phyloP scores from a whole-genome alignment of 2,113 vertebrate genomes.

The Podocnemis expansa region DNA sequence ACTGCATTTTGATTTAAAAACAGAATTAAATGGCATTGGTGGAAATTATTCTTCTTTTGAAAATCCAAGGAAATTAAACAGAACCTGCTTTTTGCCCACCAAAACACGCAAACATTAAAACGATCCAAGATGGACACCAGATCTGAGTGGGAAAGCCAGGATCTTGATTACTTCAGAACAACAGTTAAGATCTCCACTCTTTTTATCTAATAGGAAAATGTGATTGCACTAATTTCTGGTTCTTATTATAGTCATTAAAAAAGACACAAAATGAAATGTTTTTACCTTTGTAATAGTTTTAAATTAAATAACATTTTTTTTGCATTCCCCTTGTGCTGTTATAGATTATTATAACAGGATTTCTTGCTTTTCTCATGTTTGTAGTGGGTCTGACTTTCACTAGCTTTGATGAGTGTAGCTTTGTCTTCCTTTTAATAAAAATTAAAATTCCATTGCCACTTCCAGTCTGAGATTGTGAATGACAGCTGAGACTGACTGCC shows the following conservation, averaged over 20 bases:
- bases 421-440: constrained; percentile 13
- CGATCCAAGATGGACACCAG: not conserved
- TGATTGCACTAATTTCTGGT: not conserved
- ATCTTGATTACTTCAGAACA: not conserved
- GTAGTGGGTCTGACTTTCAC: constrained; percentile 11
- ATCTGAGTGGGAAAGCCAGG: not conserved
- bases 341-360: not conserved
- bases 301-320: not conserved
- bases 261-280: not conserved
- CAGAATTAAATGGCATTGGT: constrained; percentile 42
- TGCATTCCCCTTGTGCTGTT: not conserved
- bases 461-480: constrained; percentile 29
- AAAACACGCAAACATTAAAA: constrained; percentile 11
- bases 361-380: not conserved
- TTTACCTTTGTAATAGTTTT: not conserved
- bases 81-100: not conserved
- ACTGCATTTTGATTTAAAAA: constrained; percentile 40
- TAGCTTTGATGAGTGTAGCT: not conserved
- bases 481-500: constrained; percentile 20
- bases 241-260: not conserved
- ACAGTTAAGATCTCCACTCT: not conserved
- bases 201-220: not conserved
- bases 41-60: constrained; percentile 23
- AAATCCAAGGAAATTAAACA: constrained; percentile 30
- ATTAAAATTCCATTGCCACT: constrained; percentile 45